Evolutionary conservation across 2,888 invertebrate species (phyloP).

Genomic region (Venustoraphidia nigricollis): DNA sequence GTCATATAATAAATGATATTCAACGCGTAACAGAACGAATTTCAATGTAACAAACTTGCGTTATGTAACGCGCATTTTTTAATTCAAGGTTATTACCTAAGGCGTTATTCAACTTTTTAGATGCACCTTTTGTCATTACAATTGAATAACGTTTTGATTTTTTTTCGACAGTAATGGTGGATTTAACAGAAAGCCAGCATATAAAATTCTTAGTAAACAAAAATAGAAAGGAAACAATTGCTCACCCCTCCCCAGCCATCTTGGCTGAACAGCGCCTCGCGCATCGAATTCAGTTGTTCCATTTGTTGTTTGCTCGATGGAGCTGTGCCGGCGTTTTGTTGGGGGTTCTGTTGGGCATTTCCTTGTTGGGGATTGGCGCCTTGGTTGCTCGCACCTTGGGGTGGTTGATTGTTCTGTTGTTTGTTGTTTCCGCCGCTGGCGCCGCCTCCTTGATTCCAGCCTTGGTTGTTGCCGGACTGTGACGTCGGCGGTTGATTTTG

Average conservation of each 20-base stretch:
- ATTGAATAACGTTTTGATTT: no score
- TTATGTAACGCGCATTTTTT: no score
- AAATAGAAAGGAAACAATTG: constrained; percentile 16
- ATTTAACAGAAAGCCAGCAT: no score
- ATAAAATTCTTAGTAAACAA: no score
- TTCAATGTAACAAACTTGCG: no score
- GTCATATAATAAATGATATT: no score
- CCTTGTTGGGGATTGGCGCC: constrained; percentile 25
- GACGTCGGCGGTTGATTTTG: constrained; percentile 32
- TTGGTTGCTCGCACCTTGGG: constrained; percentile 32
- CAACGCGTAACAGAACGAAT: no score
- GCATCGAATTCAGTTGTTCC: constrained; percentile 80
- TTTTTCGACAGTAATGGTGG: no score
- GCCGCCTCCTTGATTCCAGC: constrained; percentile 19
- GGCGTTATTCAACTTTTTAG: no score
- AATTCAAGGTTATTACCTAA: no score
- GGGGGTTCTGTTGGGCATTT: constrained; percentile 17
- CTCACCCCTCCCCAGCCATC: constrained; percentile 89
- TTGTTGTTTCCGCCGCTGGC: constrained; percentile 11
- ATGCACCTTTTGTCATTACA: no score
- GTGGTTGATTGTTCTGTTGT: constrained; percentile 16
- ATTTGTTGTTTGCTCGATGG: constrained; percentile 61
- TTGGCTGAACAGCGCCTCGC: constrained; percentile 78
- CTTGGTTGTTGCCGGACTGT: constrained; percentile 24
- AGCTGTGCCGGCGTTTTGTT: constrained; percentile 37